Percentiles rank a stretch among this genome's conserved stretches.
phyloP scores from a whole-genome alignment of 2,888 invertebrate species.

The Gymnoscelis rufifasciata region DNA sequence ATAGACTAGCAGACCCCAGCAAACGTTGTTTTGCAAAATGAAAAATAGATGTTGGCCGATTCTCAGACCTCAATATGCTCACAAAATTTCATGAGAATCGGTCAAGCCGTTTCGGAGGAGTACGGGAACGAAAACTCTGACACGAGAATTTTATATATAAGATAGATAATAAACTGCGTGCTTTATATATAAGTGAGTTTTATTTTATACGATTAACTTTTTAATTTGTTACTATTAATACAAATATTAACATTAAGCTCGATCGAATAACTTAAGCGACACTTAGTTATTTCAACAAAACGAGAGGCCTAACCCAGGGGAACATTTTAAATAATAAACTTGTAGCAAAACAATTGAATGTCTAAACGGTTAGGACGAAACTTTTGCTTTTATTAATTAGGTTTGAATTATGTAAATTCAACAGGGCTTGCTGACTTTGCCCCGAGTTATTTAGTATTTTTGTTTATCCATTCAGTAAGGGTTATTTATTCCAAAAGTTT shows the following conservation, averaged over 20 bases:
- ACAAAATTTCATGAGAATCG: too few species aligned
- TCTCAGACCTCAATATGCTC: too few species aligned
- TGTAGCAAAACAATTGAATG: constrained; percentile 2
- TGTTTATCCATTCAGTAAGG: not conserved
- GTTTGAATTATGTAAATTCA: constrained; percentile 3
- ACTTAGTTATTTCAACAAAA: not conserved
- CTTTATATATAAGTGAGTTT: too few species aligned
- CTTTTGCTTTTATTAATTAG: constrained; percentile 5
- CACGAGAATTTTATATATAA: too few species aligned
- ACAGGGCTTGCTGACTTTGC: constrained; percentile 5
- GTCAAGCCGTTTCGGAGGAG: too few species aligned
- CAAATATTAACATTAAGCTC: not conserved
- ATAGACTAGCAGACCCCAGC: too few species aligned
- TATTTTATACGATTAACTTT: too few species aligned
- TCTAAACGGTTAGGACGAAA: constrained; percentile 1
- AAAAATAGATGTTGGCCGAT: too few species aligned
- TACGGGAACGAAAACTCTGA: too few species aligned
- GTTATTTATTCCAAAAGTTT: not conserved
- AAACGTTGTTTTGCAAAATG: too few species aligned
- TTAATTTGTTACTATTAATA: too few species aligned
- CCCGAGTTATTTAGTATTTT: constrained; percentile 1
- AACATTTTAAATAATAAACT: not conserved
- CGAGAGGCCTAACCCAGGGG: not conserved
- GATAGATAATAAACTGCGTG: too few species aligned
- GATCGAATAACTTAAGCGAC: not conserved